phyloP scores from a whole-genome alignment of 2,888 invertebrate species.

The Caenorhabditis plicata region DNA sequence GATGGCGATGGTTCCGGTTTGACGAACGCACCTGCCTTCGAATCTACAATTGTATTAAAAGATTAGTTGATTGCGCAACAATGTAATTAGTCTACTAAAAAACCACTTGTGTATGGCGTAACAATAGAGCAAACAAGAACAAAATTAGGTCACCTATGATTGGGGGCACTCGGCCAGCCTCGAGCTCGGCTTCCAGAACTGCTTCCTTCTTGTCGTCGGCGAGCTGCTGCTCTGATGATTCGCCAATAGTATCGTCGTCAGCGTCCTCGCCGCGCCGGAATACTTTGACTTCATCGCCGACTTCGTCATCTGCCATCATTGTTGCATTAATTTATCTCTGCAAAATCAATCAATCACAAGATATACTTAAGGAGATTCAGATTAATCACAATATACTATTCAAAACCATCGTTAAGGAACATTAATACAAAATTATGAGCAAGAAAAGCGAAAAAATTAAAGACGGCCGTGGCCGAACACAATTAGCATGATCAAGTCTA shows the following conservation, averaged over 20 bases:
- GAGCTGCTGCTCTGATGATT: slow-evolving; percentile 43
- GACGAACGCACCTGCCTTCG: slow-evolving; percentile 13
- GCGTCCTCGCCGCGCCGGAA: slow-evolving; percentile 22
- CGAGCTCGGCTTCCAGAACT: slow-evolving; percentile 41
- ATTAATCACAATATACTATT: no score
- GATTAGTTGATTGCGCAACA: no score
- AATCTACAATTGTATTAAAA: slow-evolving; percentile 11
- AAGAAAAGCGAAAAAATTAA: slow-evolving; percentile 1
- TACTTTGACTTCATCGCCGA: slow-evolving; percentile 30
- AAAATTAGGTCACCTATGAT: slow-evolving; percentile 34
- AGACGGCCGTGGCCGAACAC: neutral
- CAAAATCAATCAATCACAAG: no score
- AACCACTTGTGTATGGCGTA: no score
- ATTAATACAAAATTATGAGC: no score
- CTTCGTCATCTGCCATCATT: slow-evolving; percentile 32
- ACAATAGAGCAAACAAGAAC: no score
- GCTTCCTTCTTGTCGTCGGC: slow-evolving; percentile 61
- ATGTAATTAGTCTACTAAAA: no score
- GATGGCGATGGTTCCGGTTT: slow-evolving; percentile 36
- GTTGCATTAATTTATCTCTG: slow-evolving; percentile 1
- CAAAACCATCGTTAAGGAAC: no score
- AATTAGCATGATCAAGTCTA: no score
- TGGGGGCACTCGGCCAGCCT: slow-evolving; percentile 17
- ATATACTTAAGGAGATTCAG: no score
- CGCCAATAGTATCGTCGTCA: slow-evolving; percentile 23